Conservation (phyloP, 2,113 vertebrate genomes). For the Emberiza fucata region DNA sequence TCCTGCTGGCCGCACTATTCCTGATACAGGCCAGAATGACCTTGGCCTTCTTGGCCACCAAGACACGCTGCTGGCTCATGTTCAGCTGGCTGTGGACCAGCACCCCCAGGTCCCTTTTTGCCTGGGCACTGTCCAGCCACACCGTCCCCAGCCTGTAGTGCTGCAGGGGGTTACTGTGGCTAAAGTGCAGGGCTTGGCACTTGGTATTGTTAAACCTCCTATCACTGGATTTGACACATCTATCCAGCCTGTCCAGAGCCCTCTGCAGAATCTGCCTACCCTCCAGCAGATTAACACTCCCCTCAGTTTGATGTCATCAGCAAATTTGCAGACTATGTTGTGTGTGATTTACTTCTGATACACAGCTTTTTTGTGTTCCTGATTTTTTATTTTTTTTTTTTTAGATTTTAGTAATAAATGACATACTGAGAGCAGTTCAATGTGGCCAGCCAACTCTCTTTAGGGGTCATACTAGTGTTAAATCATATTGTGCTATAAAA, state of each 20-base stretch:
- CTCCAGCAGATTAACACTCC: background rate
- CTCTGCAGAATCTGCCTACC: background rate
- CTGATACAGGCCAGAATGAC: background rate
- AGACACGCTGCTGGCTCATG: background rate
- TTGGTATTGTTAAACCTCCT: background rate
- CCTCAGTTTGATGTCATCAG: background rate
- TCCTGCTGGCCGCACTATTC: background rate
- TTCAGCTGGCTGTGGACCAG: rapidly evolving
- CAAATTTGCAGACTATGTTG: background rate
- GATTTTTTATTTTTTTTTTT: background rate
- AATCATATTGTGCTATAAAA: background rate
- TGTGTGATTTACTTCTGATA: background rate
- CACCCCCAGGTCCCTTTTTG: rapidly evolving
- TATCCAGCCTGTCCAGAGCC: background rate
- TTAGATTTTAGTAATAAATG: background rate
- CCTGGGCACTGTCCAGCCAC: background rate
- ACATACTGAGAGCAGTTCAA: background rate
- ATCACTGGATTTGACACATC: background rate
- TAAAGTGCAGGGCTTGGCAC: rapidly evolving
- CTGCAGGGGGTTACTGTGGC: background rate
- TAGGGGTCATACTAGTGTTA: background rate
- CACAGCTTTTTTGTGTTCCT: background rate
- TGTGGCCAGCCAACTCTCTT: background rate
- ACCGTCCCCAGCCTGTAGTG: rapidly evolving
- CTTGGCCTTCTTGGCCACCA: background rate